Evolutionary conservation across 1,140 invertebrate species (phyloP), one percentile per base, ranked within the genome.

Genomic region (Aplysia californica): DNA sequence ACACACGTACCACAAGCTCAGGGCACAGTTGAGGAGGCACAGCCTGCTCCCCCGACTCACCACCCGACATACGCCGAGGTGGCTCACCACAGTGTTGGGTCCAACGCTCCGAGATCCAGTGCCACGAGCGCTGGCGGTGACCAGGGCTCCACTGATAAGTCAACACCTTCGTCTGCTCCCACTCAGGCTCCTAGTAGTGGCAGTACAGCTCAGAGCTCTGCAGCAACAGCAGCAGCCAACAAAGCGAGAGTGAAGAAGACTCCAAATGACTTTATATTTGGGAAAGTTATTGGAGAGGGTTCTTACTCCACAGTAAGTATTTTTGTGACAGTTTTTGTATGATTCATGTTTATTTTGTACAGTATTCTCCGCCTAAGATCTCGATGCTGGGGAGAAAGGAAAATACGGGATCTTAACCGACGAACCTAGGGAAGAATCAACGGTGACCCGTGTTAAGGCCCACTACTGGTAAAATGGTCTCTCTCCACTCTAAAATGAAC

Each of bases 211-310:
- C 26, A 5, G 29, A 4, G 1, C 41, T 56, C 23, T 29, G n/a
- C 35, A 23, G 31, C 55, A 3, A n/a, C 21, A 6, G 39, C n/a
- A n/a, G n/a, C 67, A 44, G 26, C 35, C 35, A 36, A 66, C 2
- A 76, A 78, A 29, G 20, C 29, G 0, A 61, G 35, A 39, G 69
- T 65, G 1, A 89, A 89, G 74, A 86, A 84, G 75, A 87, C 84
- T n/a, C 87, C 87, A 44, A 85, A 88, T 82, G 97, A 98, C 89
- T 98, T 96, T 89, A 95, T 96, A 80, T 99, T 98, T 91, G 96
- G 96, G 38, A 97, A 97, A 91, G 92, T 96, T 69, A 95, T 99
- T 82, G 97, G 97, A 76, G 96, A 98, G 91, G 97, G 97, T 74
- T 98, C 97, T 87, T 99, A 96, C 90, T 98, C 97, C 79, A 97